These are phyloP conservation scores for Megatriorchis doriae DNA, from an alignment of 2,113 vertebrate species.

Conservation along the genomic window DNA sequence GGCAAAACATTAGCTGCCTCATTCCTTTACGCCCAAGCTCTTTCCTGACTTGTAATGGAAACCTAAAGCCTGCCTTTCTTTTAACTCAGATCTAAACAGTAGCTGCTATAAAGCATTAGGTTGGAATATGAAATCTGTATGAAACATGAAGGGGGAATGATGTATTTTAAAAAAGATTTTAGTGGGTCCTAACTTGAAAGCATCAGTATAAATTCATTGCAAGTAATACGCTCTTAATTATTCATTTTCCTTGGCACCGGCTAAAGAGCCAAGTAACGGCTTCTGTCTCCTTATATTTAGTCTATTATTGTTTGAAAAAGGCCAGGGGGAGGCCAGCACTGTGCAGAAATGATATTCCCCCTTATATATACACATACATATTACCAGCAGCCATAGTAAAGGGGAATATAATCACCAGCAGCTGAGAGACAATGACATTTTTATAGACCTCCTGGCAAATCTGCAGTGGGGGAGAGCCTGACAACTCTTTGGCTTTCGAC, in stretches of 20 bases:
- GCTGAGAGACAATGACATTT: slow-evolving; percentile 77
- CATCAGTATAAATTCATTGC: slow-evolving; percentile 69
- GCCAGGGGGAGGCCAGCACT: slow-evolving; percentile 67
- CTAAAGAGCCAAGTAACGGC: slow-evolving; percentile 69
- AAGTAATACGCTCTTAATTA: slow-evolving; percentile 76
- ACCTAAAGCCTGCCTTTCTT: slow-evolving; percentile 36
- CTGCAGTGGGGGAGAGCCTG: slow-evolving; percentile 50
- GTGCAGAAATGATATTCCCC: slow-evolving; percentile 64
- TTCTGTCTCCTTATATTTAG: slow-evolving; percentile 79
- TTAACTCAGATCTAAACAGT: slow-evolving; percentile 63
- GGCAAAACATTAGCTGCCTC: not conserved
- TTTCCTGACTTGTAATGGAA: slow-evolving; percentile 16
- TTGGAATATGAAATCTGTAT: slow-evolving; percentile 4
- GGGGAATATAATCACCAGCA: slow-evolving; percentile 71
- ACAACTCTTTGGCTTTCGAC: slow-evolving; percentile 65
- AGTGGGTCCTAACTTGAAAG: slow-evolving; percentile 71
- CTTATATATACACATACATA: slow-evolving; percentile 22
- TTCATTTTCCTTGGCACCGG: slow-evolving; percentile 77
- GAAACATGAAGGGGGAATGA: slow-evolving; percentile 68
- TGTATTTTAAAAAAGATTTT: slow-evolving; percentile 66
- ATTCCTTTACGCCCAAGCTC: not conserved
- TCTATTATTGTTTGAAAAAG: slow-evolving; percentile 78
- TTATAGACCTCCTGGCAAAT: slow-evolving; percentile 75
- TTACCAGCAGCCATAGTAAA: slow-evolving; percentile 59
- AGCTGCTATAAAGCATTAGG: slow-evolving; percentile 65